Conservation (phyloP, 2,113 vertebrate genomes). For the cat (Felis catus) region F.catus_Fca126_mat1.0 CM031417.1:120602501-120603000, state of each 20-base stretch:
- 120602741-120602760: too few species aligned
- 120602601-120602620: too few species aligned
- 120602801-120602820: not conserved
- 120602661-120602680: too few species aligned
- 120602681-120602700: too few species aligned
- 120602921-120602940: not conserved
- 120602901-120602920: not conserved
- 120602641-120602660: too few species aligned
- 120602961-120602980: not conserved
- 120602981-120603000: not conserved
- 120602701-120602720: too few species aligned
- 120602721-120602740: too few species aligned
- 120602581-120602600: too few species aligned
- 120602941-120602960: not conserved
- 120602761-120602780: too few species aligned
- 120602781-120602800: not conserved
- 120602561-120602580: not conserved
- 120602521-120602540: not conserved
- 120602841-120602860: not conserved
- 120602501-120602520: not conserved
- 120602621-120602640: too few species aligned
- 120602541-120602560: not conserved
- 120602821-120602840: not conserved
- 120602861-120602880: not conserved
- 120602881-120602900: not conserved